Evolutionary conservation across 2,888 invertebrate genomes (phyloP), one percentile per base, ranked within the genome.

Genomic region (Phorcus lineatus): DNA sequence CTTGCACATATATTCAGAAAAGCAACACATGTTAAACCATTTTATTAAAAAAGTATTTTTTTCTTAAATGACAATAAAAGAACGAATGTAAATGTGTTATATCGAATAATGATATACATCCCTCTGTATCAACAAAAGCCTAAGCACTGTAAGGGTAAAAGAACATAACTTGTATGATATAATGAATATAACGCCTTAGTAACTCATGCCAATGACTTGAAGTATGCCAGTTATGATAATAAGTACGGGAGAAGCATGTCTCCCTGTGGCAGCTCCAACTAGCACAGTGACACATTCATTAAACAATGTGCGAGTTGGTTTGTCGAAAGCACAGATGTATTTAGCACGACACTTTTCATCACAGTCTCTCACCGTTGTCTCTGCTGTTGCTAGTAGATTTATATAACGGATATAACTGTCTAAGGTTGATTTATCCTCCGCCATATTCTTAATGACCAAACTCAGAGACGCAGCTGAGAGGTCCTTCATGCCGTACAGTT

Each of bases 391-490:
- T 62, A 81, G 86, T 1, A 86, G 85, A 0, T 83, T 83, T 24
- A 79, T 81, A 74, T 80, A 85, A 36, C 80, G 83, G 81, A 81
- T 84, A 62, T 84, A 86, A 13, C 77, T 80, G 11, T 80, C 67
- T 47, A 87, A 84, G 28, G 86, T 83, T 0, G 53, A 11, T 13
- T 82, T 75, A 11, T 66, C 24, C 0, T 79, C 67, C 40, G 78
- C 79, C 83, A 88, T 84, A 52, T 78, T 81, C 24, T 79, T 54
- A 2, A 82, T 66, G 17, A 97, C 95, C 91, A 95, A 95, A 94
- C 97, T 96, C 84, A 97, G 94, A 40, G 96, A 95, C 82, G 94
- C 94, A 47, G 97, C 95, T n/a, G 96, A 96, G 84, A 97, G 95
- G 90, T 97, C 96, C 84, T 95, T 95, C 79, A 97, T 94, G 28